Evolutionary conservation across 2,113 vertebrate genomes (phyloP), one percentile per base, ranked within the genome.

Genomic region (Lasiurus borealis): DNA sequence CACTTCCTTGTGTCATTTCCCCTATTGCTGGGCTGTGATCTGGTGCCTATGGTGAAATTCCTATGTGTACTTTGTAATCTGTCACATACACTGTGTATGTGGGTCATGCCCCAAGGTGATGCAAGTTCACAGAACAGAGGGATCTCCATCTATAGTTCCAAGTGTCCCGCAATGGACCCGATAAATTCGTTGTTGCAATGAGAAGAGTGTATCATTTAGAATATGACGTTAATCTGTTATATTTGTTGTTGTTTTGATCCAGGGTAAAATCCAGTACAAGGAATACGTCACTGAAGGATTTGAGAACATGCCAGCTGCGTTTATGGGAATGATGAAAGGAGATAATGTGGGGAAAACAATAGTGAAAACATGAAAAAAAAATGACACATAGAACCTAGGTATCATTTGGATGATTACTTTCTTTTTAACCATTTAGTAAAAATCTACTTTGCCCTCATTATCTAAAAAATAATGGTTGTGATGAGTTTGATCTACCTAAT

Each of bases 251-350:
- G 5, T 86, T 96, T 96, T 62, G 62, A 46, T 82, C 62, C 98
- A 99, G 99, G 99, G 98, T 59, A 99, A 99, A 95, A 93, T 99
- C 93, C 98, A 99, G 95, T 98, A 6, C 64, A 96, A 46, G 0
- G 99, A 99, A 93, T 94, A 99, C 3, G 0, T 99, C 90, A 99
- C 98, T 10, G 97, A 98, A 95, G 99, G 99, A 93, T 99, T 99
- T 98, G 98, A 99, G 93, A 99, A 99, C 81, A 99, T 99, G 98
- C 99, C 99, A 2, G 81, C 85, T 85, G 99, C 99, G 64, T 99
- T 99, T 83, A 99, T 99, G 95, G 99, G 98, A 93, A 96, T 99
- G 98, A 96, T 99, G 95, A 98, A 90, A 88, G 99, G 99, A 96
- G 98, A 99, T 31, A 99, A 99, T 97, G 21, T 97, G 76, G 99